These are phyloP conservation scores for Stegodyphus dumicola DNA, from an alignment of 1,140 invertebrate genomes.

Conservation along the genomic window DNA sequence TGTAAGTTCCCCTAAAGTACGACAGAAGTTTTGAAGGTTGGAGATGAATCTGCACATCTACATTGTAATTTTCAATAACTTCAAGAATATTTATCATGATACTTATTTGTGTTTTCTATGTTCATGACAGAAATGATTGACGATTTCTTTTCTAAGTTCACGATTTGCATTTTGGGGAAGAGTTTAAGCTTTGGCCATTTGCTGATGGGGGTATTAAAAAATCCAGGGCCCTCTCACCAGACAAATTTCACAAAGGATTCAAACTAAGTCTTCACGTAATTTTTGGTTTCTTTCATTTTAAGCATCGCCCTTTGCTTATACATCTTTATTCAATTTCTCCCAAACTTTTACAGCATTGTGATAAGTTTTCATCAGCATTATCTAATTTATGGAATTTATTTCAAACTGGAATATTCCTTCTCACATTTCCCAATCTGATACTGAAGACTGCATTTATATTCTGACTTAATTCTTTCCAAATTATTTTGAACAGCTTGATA, in stretches of 20 bases:
- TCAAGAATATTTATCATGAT: too few species aligned
- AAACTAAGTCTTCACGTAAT: conserved; percentile 71
- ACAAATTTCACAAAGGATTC: background rate
- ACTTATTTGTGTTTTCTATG: too few species aligned
- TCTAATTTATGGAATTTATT: conserved; percentile 68
- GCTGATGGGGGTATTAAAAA: too few species aligned
- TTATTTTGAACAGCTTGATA: conserved; percentile 70
- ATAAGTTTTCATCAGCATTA: conserved; percentile 67
- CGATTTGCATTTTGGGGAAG: too few species aligned
- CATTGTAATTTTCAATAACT: too few species aligned
- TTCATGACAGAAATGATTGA: too few species aligned
- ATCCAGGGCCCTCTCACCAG: too few species aligned
- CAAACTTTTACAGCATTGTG: conserved; percentile 66
- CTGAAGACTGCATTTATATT: conserved; percentile 80
- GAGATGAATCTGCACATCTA: too few species aligned
- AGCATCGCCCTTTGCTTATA: conserved; percentile 66
- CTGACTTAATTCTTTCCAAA: conserved; percentile 84
- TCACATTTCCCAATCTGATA: conserved; percentile 82
- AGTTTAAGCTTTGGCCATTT: too few species aligned
- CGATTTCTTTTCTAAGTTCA: too few species aligned
- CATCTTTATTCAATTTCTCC: conserved; percentile 66
- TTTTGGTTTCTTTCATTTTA: conserved; percentile 65
- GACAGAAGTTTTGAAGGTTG: too few species aligned
- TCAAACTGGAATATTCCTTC: conserved; percentile 82
- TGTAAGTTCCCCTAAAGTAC: too few species aligned